Evolutionary conservation across 2,888 invertebrate genomes (phyloP).

Genomic region (Watsonalla binaria): DNA sequence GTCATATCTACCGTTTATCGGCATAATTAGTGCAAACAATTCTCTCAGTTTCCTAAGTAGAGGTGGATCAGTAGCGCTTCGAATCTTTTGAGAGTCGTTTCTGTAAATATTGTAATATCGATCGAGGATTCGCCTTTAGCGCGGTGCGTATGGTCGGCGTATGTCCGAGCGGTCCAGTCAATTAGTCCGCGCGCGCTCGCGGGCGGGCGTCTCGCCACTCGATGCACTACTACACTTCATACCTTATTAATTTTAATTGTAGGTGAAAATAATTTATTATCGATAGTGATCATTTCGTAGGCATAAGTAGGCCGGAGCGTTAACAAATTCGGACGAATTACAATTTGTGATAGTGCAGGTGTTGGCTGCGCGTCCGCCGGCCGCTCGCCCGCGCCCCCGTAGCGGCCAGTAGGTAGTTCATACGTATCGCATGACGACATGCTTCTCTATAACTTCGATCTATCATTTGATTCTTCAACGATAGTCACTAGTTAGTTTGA

Average conservation of each 20-base stretch:
- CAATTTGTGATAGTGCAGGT: conserved; percentile 69
- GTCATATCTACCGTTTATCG: conserved; percentile 65
- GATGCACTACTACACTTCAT: conserved; percentile 66
- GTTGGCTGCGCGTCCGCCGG: conserved; percentile 42
- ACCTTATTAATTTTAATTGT: conserved; percentile 67
- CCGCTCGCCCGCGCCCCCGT: conserved; percentile 48
- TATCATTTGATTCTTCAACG: conserved; percentile 37
- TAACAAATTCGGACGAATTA: conserved; percentile 76
- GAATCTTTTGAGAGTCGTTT: conserved; percentile 59
- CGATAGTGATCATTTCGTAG: conserved; percentile 76
- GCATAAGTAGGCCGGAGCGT: conserved; percentile 74
- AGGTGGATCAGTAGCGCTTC: conserved; percentile 74
- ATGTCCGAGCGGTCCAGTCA: conserved; percentile 65
- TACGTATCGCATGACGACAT: conserved; percentile 47
- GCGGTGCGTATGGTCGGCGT: conserved; percentile 56
- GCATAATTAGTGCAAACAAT: conserved; percentile 63
- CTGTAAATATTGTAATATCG: conserved; percentile 72
- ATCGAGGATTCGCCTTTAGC: conserved; percentile 64
- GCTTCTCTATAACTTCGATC: conserved; percentile 37
- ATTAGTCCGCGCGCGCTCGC: conserved; percentile 65
- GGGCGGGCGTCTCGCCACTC: conserved; percentile 48
- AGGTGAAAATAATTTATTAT: conserved; percentile 76
- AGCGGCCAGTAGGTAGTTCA: conserved; percentile 32
- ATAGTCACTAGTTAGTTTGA: conserved; percentile 44
- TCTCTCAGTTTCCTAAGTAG: conserved; percentile 74